Evolutionary conservation across 2,797 vertebrate genomes (phyloP).

Genomic region (Geotrypetes seraphini): DNA sequence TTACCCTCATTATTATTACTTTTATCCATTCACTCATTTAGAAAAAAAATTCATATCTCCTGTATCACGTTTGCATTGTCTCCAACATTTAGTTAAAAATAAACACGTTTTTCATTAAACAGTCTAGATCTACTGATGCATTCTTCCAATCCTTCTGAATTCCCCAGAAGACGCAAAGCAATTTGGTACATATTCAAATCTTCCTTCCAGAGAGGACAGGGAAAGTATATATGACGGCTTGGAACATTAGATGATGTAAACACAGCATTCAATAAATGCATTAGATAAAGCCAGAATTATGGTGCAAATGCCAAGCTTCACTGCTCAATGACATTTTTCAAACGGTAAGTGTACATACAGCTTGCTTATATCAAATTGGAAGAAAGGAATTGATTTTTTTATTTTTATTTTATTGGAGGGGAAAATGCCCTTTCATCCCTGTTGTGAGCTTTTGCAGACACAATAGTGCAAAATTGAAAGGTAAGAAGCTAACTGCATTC

Average conservation of each 20-base stretch:
- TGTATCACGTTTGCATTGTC: constrained; percentile 8
- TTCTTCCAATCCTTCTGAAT: constrained; percentile 25
- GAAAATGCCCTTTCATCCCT: constrained; percentile 39
- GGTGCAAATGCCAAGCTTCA: constrained; percentile 46
- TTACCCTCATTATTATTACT: no score
- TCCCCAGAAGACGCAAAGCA: constrained; percentile 18
- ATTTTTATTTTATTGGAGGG: constrained; percentile 33
- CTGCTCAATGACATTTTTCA: constrained; percentile 44
- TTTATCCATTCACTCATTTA: not conserved
- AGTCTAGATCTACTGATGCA: constrained; percentile 10
- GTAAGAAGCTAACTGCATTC: constrained; percentile 50
- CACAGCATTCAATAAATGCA: constrained; percentile 44
- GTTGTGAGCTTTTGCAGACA: constrained; percentile 37
- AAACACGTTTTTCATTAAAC: constrained; percentile 41
- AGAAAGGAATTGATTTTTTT: constrained; percentile 51
- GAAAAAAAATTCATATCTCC: constrained; percentile 12
- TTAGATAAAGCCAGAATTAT: constrained; percentile 45
- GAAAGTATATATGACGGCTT: constrained; percentile 29
- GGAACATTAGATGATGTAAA: constrained; percentile 33
- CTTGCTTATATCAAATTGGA: constrained; percentile 48
- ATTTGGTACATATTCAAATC: constrained; percentile 24
- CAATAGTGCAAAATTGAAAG: constrained; percentile 43
- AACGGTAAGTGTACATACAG: constrained; percentile 29
- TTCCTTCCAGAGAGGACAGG: constrained; percentile 25
- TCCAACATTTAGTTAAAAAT: constrained; percentile 19